A percentile compares a stretch with the other conserved stretches of the same genome.
These are phyloP conservation scores for Isichthys henryi DNA, from an alignment of 2,113 vertebrate species.

Conservation along the genomic window DNA sequence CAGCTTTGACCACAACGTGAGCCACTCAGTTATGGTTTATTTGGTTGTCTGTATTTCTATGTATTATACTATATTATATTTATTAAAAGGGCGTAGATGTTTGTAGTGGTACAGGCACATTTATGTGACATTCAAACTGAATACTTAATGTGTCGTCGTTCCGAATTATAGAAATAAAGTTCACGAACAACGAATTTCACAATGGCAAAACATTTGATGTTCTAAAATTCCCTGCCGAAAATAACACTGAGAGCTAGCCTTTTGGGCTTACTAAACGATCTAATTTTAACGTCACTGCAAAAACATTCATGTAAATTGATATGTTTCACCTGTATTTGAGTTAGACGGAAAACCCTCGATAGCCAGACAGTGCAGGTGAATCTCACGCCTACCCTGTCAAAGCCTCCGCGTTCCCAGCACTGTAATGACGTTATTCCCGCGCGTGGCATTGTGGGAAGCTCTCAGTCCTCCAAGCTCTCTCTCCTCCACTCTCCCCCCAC, in stretches of 20 bases:
- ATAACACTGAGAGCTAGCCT: not conserved
- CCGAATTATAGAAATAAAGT: not conserved
- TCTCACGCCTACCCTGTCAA: not conserved
- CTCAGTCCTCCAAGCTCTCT: conserved; percentile 58
- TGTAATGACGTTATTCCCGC: conserved; percentile 37
- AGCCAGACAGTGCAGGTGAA: not conserved
- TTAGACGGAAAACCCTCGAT: not conserved
- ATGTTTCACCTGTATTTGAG: not conserved
- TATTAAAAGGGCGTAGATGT: not conserved
- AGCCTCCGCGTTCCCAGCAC: not conserved
- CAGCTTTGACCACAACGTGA: not conserved
- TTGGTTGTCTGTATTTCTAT: not conserved
- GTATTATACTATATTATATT: not conserved
- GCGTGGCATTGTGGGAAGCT: conserved; percentile 62
- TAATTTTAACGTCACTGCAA: not conserved
- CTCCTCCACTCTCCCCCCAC: conserved; percentile 49
- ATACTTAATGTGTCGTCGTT: not conserved
- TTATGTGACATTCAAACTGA: not conserved
- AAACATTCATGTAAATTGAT: not conserved
- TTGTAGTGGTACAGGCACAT: not conserved
- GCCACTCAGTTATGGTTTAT: not conserved
- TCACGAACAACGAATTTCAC: not conserved
- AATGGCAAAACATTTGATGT: not conserved
- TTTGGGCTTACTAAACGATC: not conserved
- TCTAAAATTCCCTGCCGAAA: not conserved